phyloP scores from a whole-genome alignment of 2,888 invertebrate species.

The Aleiodes leptofemur region DNA sequence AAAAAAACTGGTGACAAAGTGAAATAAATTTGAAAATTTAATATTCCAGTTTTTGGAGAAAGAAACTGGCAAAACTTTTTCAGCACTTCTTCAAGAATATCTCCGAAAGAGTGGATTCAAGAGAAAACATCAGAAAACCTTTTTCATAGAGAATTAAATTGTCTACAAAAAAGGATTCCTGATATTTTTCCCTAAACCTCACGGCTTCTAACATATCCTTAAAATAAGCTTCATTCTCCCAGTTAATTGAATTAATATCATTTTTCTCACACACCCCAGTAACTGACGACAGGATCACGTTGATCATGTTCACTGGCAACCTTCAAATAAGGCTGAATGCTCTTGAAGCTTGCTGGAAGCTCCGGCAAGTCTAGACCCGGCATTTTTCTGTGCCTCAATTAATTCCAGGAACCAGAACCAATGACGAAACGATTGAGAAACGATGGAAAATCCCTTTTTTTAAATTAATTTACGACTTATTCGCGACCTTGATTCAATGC shows the following conservation, averaged over 20 bases:
- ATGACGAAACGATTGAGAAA: no score
- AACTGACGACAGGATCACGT: conserved; percentile 92
- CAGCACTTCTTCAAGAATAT: no score
- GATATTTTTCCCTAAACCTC: neutral
- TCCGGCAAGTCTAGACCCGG: conserved; percentile 78
- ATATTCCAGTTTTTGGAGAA: no score
- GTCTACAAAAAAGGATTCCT: neutral
- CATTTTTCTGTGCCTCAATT: neutral
- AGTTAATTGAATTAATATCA: neutral
- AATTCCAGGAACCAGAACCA: no score
- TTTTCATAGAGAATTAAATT: neutral
- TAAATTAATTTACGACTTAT: no score
- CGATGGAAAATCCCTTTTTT: no score
- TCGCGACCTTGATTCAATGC: no score
- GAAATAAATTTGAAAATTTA: no score
- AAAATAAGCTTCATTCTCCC: neutral
- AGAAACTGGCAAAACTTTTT: no score
- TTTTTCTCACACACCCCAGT: conserved; percentile 84
- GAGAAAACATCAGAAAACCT: conserved; percentile 16
- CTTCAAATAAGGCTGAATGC: conserved; percentile 93
- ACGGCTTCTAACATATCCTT: no score
- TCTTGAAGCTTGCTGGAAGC: conserved; percentile 86
- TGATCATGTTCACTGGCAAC: conserved; percentile 93
- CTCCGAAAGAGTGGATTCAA: neutral
- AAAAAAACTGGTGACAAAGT: no score